Conservation (phyloP, 1,140 invertebrate species). For the Drosophila burlai region DNA sequence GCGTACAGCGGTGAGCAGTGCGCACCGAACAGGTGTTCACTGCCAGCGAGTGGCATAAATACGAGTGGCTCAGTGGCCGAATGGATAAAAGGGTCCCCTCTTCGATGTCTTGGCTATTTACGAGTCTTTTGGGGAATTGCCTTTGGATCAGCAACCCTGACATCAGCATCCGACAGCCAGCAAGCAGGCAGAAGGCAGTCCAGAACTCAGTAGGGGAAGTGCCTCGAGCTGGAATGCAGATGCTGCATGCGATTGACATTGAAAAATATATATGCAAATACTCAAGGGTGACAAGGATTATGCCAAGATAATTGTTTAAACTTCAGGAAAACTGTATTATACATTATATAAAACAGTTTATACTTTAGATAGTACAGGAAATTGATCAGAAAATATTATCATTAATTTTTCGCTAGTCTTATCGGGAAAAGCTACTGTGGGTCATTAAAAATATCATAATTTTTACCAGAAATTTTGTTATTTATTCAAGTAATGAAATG, state of each 20-base stretch:
- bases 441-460: too few relatives aligned
- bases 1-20: slow-evolving; percentile 38
- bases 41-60: slow-evolving; percentile 61
- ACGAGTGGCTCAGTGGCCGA: slow-evolving; percentile 28
- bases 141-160: slow-evolving; percentile 26
- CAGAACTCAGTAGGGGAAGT: slow-evolving; percentile 17
- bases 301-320: slow-evolving; percentile 10
- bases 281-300: neutral
- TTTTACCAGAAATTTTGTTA: too few relatives aligned
- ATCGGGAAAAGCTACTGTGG: too few relatives aligned
- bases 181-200: slow-evolving; percentile 2
- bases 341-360: too few relatives aligned
- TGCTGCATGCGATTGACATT: slow-evolving; percentile 24
- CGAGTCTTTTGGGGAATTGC: slow-evolving; percentile 49
- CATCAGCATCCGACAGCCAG: slow-evolving; percentile 43
- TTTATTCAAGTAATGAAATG: too few relatives aligned
- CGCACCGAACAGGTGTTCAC: slow-evolving; percentile 65
- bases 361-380: too few relatives aligned
- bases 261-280: slow-evolving; percentile 1
- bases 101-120: slow-evolving; percentile 36
- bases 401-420: too few relatives aligned
- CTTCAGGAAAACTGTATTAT: neutral
- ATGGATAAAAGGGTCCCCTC: slow-evolving; percentile 26
- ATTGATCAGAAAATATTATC: too few relatives aligned
- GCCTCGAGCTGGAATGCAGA: slow-evolving; percentile 29